Evolutionary conservation across 2,888 invertebrate species (phyloP).

Genomic region (Leptinotarsa peninsularis): DNA sequence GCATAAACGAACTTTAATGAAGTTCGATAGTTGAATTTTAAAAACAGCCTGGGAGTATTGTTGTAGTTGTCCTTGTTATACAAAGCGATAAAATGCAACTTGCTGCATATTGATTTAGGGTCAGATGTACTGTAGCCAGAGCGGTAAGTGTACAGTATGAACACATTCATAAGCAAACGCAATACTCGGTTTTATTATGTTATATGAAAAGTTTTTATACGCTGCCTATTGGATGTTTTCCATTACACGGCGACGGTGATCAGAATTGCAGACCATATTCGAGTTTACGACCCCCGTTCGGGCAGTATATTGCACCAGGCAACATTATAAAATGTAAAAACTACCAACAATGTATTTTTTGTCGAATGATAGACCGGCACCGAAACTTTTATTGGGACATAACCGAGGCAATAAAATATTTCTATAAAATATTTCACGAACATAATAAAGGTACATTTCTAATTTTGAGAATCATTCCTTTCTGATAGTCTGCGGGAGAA

Average conservation of each 20-base stretch:
- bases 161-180: constrained; percentile 54
- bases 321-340: constrained; percentile 66
- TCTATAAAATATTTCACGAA: constrained; percentile 58
- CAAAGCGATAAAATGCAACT: background rate
- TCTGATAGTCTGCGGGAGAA: constrained; percentile 49
- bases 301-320: constrained; percentile 60
- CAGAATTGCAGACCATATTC: constrained; percentile 64
- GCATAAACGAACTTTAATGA: too few species aligned
- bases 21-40: too few species aligned
- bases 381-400: constrained; percentile 61
- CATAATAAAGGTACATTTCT: constrained; percentile 58
- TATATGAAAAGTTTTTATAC: constrained; percentile 64
- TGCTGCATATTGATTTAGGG: background rate
- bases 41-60: too few species aligned
- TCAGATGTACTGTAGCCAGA: background rate
- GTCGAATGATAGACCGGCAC: constrained; percentile 56
- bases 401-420: constrained; percentile 60
- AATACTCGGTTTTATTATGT: constrained; percentile 57
- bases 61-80: background rate
- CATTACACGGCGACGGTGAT: constrained; percentile 63
- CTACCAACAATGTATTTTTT: constrained; percentile 63
- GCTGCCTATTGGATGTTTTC: constrained; percentile 63
- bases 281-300: constrained; percentile 64
- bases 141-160: constrained; percentile 48
- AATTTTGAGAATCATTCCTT: constrained; percentile 57